Evolutionary conservation across 2,888 invertebrate genomes (phyloP), one percentile per base, ranked within the genome.

Genomic region (Caenorhabditis zanzibari): DNA sequence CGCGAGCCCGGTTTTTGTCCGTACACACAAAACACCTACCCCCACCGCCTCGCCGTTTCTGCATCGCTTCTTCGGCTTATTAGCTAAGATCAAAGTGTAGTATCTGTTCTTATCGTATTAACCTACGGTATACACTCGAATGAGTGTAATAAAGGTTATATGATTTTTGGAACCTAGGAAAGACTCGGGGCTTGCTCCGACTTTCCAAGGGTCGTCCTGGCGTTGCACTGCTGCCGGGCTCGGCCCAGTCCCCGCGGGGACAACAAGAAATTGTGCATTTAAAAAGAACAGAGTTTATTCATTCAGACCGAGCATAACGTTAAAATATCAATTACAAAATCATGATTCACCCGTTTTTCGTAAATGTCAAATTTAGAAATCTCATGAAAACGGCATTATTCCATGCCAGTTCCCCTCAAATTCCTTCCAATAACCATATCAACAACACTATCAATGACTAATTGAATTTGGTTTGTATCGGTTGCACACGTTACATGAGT

Each of bases 341-440:
- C 49, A 49, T 9, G 22, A 19, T 49, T 5, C 0, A 54, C 54
- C 54, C 54, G 54, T 54, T 2, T 32, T 6, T 32, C 7, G 32
- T 32, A 12, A 38, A 12, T 38, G 6, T 38, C 38, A 10, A 38
- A 9, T 19, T 1, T n/a, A 19, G 49, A 19, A 4, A 49, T 2
- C 26, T 32, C n/a, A n/a, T n/a, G n/a, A 44, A 58, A 49, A 61
- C 4, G 1, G 6, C 24, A 7, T 83, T 61, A 88, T 74, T 86
- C 84, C 85, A 88, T 88, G 24, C 88, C 88, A 0, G 88, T 86
- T 22, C 88, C 86, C 58, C 84, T 56, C 3, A 86, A 81, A 71
- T 88, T 88, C 56, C 84, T 82, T 19, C 84, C 84, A 54, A 88
- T 86, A n/a, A 88, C 86, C 58, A 83, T 86, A 72, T 88, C 88